Base-by-base conservation (phyloP, 92 coral and sea anemone genomes). In the Porites evermanni region DNA sequence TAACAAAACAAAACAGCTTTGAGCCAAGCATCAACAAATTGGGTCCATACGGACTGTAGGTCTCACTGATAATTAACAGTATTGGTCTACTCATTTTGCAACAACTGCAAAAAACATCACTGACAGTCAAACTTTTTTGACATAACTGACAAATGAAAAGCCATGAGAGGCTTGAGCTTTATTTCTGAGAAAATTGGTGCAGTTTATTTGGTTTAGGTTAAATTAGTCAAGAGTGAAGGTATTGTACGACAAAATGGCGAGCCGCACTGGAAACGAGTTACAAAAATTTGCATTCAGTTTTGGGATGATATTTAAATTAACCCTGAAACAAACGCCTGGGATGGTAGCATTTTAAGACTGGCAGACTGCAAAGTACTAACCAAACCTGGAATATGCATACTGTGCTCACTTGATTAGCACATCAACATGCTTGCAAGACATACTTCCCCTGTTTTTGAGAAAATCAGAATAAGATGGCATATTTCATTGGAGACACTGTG, bases 321-420 rank as follows among this genome's bases (percentile, higher is more conserved):
- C 47, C 47, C 47, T 38, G 47, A 38, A 38, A 38, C 47, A 38
- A 38, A 38, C 7, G 26, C 26, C 26, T 2, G 38, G 10, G 19
- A 60, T 61, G 52, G 20, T 13, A 54, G 24, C 29, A 61, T 14
- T 53, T 2, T 17, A 9, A 58, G 54, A 20, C 8, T 29, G 77
- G 47, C 38, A 70, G 86, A 81, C 86, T 81, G 67, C 78, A 70
- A 58, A 58, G 70, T 81, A 72, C 81, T 53, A 86, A 70, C 90
- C 93, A 86, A 90, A 90, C 93, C 87, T 86, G 93, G 90, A 86
- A 86, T 85, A 78, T 67, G 10, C 84, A 80, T 13, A 18, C 6
- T 80, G 85, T 32, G 65, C 67, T 8, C 32, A 67, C 20, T 67
- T 14, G 26, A 53, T n/a, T 53, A 68, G 52, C 77, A 80, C 76